Conservation (phyloP, 1,140 invertebrate species). For the Kradibia gibbosae region DNA sequence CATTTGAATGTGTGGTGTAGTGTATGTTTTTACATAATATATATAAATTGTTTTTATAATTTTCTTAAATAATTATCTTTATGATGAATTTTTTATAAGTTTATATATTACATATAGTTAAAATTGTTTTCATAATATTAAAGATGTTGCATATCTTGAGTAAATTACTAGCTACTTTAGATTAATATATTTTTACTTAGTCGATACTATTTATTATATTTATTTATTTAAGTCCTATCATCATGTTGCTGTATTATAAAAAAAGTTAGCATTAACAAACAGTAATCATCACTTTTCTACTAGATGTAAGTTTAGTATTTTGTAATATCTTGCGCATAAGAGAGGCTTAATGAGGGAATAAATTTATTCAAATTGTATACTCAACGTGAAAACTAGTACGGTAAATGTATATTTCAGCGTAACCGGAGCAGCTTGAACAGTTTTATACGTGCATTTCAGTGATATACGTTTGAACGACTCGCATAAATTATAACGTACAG, state of each 20-base stretch:
- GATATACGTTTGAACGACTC: background rate
- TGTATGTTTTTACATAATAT: no score
- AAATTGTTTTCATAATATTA: no score
- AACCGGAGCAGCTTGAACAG: background rate
- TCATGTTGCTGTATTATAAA: background rate
- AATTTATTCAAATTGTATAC: background rate
- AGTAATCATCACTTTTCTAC: background rate
- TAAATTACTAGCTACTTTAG: no score
- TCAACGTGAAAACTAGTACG: background rate
- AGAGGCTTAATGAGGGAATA: background rate
- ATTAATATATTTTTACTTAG: no score
- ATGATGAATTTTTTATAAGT: no score
- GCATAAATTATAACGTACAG: background rate
- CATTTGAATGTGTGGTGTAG: no score
- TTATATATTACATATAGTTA: no score
- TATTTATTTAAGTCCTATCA: background rate
- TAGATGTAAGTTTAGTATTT: background rate
- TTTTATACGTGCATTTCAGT: background rate
- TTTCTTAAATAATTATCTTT: no score
- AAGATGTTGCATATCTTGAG: no score
- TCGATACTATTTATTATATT: no score
- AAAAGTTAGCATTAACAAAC: background rate
- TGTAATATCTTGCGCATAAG: background rate
- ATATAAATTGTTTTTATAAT: no score
- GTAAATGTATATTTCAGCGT: background rate